A percentile compares a stretch with the other conserved stretches of the same genome.
phyloP scores from a whole-genome alignment of 92 coral and sea anemone species.

The Epizoanthus rinbou region DNA sequence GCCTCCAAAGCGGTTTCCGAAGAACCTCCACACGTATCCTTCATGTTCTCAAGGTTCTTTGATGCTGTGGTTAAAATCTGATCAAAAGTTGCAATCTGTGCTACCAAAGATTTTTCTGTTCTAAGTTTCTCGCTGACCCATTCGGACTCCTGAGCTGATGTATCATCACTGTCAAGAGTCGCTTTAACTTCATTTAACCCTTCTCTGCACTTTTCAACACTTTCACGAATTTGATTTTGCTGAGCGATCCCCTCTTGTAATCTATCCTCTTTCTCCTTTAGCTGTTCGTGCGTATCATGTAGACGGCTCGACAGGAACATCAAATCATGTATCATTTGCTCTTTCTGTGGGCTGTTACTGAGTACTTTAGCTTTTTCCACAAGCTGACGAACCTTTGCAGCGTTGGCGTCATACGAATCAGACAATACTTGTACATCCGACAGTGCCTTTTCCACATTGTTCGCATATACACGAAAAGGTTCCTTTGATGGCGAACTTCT shows the following conservation, averaged over 20 bases:
- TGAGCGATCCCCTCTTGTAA: background rate
- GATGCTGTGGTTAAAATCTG: constrained; percentile 32
- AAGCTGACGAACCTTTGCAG: constrained; percentile 17
- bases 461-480: background rate
- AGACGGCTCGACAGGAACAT: constrained; percentile 1
- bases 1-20: constrained; percentile 23
- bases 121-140: constrained; percentile 6
- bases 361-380: constrained; percentile 33
- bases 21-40: constrained; percentile 25
- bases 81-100: background rate
- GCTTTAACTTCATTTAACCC: constrained; percentile 8
- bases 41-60: constrained; percentile 52
- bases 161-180: constrained; percentile 12
- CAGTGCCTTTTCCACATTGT: constrained; percentile 44
- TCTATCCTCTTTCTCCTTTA: constrained; percentile 3
- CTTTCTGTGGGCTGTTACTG: constrained; percentile 35
- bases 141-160: background rate
- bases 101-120: background rate
- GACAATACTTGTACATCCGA: constrained; percentile 32
- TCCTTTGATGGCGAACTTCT: background rate
- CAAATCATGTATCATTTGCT: constrained; percentile 1
- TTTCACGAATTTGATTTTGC: constrained; percentile 1
- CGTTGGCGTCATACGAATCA: constrained; percentile 41
- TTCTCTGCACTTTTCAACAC: constrained; percentile 34
- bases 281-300: background rate